Conservation (phyloP, 2,797 vertebrate genomes). For the Anguilla pacifica region DNA sequence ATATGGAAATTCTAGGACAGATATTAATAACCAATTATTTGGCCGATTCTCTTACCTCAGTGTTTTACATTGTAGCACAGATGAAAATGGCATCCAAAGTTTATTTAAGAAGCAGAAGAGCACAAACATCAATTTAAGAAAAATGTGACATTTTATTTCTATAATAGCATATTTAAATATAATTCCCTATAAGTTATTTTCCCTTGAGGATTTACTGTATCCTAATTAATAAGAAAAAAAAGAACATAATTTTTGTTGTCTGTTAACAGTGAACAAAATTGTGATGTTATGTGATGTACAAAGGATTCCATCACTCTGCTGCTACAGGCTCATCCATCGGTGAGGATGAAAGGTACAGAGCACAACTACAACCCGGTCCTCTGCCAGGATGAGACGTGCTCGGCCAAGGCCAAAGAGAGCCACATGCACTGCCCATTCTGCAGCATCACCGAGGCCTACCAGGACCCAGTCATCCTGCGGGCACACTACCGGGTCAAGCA, state of each 20-base stretch:
- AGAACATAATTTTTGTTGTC: neutral
- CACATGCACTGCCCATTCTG: slow-evolving; percentile 60
- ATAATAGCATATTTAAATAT: no score
- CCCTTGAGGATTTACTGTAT: neutral
- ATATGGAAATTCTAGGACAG: neutral
- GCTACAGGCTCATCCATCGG: slow-evolving; percentile 52
- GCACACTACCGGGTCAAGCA: slow-evolving; percentile 59
- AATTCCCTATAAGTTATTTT: neutral
- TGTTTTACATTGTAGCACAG: neutral
- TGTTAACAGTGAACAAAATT: neutral
- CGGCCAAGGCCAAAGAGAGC: slow-evolving; percentile 46
- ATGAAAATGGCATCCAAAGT: neutral
- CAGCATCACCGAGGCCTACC: slow-evolving; percentile 50
- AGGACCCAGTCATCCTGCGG: slow-evolving; percentile 54
- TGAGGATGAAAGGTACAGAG: slow-evolving; percentile 53
- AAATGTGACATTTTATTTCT: no score
- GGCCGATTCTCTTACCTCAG: neutral
- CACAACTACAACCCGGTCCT: slow-evolving; percentile 55
- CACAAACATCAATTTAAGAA: neutral
- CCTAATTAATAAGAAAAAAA: neutral
- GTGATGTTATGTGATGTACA: neutral
- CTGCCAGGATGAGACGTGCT: slow-evolving; percentile 58
- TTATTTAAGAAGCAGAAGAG: neutral
- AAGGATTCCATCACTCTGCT: neutral
- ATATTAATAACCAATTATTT: neutral